Evolutionary conservation across 2,113 vertebrate species (phyloP).

Genomic region (Centropristis striata): DNA sequence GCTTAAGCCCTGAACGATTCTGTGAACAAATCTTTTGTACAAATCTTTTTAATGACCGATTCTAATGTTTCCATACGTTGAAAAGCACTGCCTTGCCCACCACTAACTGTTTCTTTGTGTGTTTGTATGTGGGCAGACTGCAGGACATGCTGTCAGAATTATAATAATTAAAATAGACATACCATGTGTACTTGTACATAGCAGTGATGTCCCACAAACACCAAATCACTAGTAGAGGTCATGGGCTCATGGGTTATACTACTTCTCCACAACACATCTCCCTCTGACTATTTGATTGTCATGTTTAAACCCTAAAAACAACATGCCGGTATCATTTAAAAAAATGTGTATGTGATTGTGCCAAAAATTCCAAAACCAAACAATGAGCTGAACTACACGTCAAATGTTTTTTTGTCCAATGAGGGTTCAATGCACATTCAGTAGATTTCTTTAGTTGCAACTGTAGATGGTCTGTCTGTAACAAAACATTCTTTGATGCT

Average conservation of each 20-base stretch:
- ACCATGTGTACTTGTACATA: too few relatives aligned
- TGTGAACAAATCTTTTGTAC: too few relatives aligned
- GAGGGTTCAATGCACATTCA: not conserved
- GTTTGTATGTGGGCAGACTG: too few relatives aligned
- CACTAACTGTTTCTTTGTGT: too few relatives aligned
- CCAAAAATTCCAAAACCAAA: not conserved
- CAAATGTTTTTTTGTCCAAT: not conserved
- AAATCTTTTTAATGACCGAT: too few relatives aligned
- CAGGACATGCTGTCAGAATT: too few relatives aligned
- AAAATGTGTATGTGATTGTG: not conserved
- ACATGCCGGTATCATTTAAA: not conserved
- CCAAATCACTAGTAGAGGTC: too few relatives aligned
- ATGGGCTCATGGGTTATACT: not conserved
- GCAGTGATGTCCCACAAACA: too few relatives aligned
- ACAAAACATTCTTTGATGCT: slow-evolving; percentile 1
- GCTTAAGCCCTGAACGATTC: too few relatives aligned
- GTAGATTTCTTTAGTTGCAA: not conserved
- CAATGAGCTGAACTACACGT: not conserved
- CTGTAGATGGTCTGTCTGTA: not conserved
- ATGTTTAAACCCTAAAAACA: not conserved
- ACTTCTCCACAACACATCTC: not conserved
- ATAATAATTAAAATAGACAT: too few relatives aligned
- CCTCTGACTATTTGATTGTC: not conserved
- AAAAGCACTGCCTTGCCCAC: too few relatives aligned
- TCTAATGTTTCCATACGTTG: too few relatives aligned